Conservation (phyloP, 1,140 invertebrate genomes). For the Homalodisca vitripennis region DNA sequence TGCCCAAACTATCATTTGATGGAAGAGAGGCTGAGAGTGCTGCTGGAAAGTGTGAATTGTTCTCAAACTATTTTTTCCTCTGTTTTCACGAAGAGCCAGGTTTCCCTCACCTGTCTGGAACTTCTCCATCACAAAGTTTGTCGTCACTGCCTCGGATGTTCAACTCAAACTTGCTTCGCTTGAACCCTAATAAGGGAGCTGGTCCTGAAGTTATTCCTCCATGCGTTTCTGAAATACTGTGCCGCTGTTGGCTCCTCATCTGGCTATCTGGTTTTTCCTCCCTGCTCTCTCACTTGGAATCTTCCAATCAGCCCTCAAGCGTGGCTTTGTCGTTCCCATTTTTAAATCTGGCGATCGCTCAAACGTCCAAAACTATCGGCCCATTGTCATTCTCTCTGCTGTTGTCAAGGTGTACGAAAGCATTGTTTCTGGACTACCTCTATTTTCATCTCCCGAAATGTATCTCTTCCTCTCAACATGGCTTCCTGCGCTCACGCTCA, state of each 20-base stretch:
- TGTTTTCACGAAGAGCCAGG: background rate
- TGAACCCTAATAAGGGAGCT: background rate
- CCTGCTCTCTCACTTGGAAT: conserved; percentile 5
- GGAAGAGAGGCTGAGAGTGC: background rate
- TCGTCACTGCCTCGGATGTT: background rate
- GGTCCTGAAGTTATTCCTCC: background rate
- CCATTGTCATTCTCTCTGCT: background rate
- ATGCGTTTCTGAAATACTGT: background rate
- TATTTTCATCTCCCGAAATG: conserved; percentile 22
- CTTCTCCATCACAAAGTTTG: conserved; percentile 21
- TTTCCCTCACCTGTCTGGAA: background rate
- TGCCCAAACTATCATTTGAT: background rate
- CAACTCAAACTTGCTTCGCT: background rate
- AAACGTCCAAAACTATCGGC: no score
- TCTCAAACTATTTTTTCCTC: background rate
- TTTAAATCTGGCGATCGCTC: background rate
- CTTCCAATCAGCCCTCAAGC: background rate
- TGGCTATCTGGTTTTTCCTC: conserved; percentile 4
- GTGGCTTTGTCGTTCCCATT: background rate
- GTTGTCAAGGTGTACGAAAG: background rate
- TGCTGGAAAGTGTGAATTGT: background rate
- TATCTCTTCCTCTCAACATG: conserved; percentile 29
- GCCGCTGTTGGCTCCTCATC: background rate
- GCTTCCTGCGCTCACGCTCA: conserved; percentile 31
- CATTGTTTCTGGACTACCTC: conserved; percentile 15